A percentile compares a stretch with the other conserved stretches of the same genome.
Evolutionary conservation across 2,113 vertebrate species (phyloP).

Genomic region (Oncorhynchus nerka): DNA sequence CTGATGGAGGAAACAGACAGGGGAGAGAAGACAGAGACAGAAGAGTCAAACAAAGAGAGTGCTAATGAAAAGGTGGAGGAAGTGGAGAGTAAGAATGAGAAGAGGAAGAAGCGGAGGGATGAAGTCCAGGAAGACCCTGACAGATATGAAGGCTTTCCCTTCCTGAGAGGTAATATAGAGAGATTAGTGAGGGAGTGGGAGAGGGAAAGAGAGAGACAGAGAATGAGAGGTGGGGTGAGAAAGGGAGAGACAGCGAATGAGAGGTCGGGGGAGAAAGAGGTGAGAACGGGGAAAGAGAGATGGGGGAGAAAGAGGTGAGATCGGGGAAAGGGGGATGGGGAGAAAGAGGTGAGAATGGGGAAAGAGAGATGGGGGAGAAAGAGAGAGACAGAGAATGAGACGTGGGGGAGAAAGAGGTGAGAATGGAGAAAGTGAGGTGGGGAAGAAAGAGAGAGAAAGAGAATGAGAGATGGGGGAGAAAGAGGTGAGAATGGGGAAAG

Average conservation of each 20-base stretch:
- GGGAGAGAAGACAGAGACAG: conserved; percentile 64
- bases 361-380: too few relatives aligned
- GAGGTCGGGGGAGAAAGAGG: not conserved
- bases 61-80: conserved; percentile 76
- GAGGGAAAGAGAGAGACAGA: conserved; percentile 18
- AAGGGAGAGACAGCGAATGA: not conserved
- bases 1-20: not conserved
- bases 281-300: too few relatives aligned
- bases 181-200: conserved; percentile 68
- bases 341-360: too few relatives aligned
- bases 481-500: too few relatives aligned
- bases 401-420: too few relatives aligned
- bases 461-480: too few relatives aligned
- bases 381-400: too few relatives aligned
- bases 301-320: too few relatives aligned
- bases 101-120: conserved; percentile 64
- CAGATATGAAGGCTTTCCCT: conserved; percentile 73
- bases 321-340: too few relatives aligned
- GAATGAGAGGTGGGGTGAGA: not conserved
- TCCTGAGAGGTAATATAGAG: conserved; percentile 77
- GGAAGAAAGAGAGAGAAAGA: too few relatives aligned
- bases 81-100: conserved; percentile 69
- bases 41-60: conserved; percentile 77
- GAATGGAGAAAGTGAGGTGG: too few relatives aligned
- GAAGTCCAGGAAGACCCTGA: conserved; percentile 79